Evolutionary conservation across 1,140 invertebrate genomes (phyloP).

Genomic region (Lanistes nyassanus): DNA sequence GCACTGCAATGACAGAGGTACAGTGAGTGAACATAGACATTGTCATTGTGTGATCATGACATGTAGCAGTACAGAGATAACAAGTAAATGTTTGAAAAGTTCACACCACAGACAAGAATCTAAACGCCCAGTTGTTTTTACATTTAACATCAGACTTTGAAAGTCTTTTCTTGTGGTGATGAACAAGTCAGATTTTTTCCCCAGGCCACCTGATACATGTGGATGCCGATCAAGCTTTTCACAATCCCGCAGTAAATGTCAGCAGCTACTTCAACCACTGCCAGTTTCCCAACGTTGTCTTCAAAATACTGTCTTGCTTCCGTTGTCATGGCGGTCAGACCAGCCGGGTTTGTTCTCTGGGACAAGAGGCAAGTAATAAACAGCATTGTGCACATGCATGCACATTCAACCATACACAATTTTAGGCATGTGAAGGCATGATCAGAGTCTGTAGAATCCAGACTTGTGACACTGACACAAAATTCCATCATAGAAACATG

Average conservation of each 20-base stretch:
- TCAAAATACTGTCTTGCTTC: slow-evolving; percentile 48
- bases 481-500: too few relatives aligned
- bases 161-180: too few relatives aligned
- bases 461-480: background rate
- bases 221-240: slow-evolving; percentile 45
- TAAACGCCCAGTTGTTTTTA: too few relatives aligned
- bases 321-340: slow-evolving; percentile 33
- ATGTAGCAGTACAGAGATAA: too few relatives aligned
- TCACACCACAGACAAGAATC: too few relatives aligned
- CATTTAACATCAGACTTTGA: too few relatives aligned
- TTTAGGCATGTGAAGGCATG: background rate
- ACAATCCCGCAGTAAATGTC: slow-evolving; percentile 29
- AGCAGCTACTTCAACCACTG: slow-evolving; percentile 48
- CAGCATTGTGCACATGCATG: background rate
- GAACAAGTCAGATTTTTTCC: background rate
- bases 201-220: slow-evolving; percentile 55
- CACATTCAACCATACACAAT: background rate
- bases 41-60: too few relatives aligned
- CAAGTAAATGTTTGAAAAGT: too few relatives aligned
- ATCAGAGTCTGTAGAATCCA: background rate
- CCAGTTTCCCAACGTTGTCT: slow-evolving; percentile 54
- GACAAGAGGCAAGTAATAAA: slow-evolving; percentile 43
- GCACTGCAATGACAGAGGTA: too few relatives aligned
- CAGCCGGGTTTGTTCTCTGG: slow-evolving; percentile 41
- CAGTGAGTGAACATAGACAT: too few relatives aligned